Evolutionary conservation across 2,113 vertebrate genomes (phyloP).

Genomic region (Thunnus thynnus): DNA sequence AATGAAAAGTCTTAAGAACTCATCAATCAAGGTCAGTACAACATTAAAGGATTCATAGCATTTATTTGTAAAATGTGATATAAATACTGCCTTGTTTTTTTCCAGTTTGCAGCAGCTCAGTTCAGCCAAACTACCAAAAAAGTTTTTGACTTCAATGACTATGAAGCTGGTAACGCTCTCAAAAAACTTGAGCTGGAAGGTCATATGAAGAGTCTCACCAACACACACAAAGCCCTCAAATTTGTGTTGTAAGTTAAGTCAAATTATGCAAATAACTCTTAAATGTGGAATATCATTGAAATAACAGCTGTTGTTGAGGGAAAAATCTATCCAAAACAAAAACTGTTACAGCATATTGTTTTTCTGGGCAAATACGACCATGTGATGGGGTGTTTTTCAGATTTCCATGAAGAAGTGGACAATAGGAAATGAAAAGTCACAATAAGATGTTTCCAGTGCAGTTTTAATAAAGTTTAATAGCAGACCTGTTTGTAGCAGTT

Average conservation of each 20-base stretch:
- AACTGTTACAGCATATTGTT: background rate
- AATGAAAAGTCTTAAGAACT: slow-evolving; percentile 80
- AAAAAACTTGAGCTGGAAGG: slow-evolving; percentile 19
- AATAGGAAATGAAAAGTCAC: no score
- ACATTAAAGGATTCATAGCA: background rate
- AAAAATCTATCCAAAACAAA: background rate
- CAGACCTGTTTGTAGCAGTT: no score
- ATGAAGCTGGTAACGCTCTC: slow-evolving; percentile 34
- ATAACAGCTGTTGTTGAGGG: background rate
- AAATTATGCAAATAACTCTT: background rate
- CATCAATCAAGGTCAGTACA: slow-evolving; percentile 84
- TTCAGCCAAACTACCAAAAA: slow-evolving; percentile 29
- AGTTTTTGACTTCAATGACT: slow-evolving; percentile 86
- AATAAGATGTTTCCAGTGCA: no score
- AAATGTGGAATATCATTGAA: background rate
- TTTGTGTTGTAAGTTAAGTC: slow-evolving; percentile 82
- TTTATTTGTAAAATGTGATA: background rate
- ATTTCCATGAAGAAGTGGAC: no score
- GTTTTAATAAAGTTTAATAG: no score
- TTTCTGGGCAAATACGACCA: no score
- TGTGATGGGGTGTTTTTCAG: no score
- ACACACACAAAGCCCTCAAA: slow-evolving; percentile 81
- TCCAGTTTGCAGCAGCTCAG: slow-evolving; percentile 89
- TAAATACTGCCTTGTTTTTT: background rate
- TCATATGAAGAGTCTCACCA: slow-evolving; percentile 75